Conservation (phyloP, 2,888 invertebrate genomes). For the Heliconius cydno region DNA sequence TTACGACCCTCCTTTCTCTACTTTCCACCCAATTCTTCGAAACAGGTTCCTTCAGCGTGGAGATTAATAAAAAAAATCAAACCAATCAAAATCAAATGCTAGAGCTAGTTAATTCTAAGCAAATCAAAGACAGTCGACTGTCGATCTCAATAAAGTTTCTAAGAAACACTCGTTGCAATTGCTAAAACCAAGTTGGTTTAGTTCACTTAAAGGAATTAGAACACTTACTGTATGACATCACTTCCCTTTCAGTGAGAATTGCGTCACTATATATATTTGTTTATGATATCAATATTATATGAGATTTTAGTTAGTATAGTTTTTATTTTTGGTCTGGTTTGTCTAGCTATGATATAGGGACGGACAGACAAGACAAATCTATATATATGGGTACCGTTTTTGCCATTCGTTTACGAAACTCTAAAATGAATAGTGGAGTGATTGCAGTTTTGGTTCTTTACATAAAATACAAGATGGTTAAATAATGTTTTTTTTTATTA, state of each 20-base stretch:
- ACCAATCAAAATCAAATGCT: neutral
- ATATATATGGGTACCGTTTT: no score
- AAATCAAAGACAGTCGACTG: neutral
- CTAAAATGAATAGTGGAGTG: no score
- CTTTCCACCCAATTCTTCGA: no score
- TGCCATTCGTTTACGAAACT: no score
- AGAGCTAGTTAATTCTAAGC: neutral
- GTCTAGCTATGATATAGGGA: no score
- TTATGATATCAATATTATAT: neutral
- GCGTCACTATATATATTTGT: neutral
- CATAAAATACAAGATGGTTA: no score
- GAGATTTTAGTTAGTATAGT: no score
- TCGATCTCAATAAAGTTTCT: conserved; percentile 26
- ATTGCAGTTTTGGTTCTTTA: no score
- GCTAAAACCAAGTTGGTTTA: conserved; percentile 23
- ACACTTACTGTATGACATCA: conserved; percentile 27
- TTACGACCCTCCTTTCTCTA: neutral
- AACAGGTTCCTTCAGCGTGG: neutral
- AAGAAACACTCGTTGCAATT: conserved; percentile 24
- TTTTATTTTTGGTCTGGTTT: no score
- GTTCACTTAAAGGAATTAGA: conserved; percentile 28
- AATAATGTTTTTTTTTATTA: no score
- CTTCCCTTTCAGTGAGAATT: conserved; percentile 14
- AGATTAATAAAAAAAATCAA: neutral
- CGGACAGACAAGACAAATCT: no score